Base-by-base conservation (phyloP, 2,113 vertebrate species). In the Ia io region DNA sequence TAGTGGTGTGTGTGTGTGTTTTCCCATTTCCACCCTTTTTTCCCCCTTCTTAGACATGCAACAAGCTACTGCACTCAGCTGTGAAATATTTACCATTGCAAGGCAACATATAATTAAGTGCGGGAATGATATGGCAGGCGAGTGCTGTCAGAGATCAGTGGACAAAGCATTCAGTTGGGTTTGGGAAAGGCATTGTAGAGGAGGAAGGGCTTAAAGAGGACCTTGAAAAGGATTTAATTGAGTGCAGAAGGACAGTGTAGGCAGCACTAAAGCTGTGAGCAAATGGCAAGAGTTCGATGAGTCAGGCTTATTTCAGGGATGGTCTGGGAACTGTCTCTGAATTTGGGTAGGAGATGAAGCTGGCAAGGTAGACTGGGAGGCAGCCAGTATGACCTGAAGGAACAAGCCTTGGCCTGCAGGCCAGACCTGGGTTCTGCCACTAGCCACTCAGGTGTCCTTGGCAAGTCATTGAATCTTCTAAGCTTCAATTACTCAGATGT, bases 61-160 rank as follows among this genome's bases (percentile, higher is more conserved):
- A 23, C 32, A 78, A 74, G 42, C 70, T 90, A 10, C 82, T 76
- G 73, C 63, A 74, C 85, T 94, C 61, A 88, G 35, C 91, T 85
- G 28, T 94, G 94, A 96, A 90, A 63, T 94, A 77, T 61, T 80
- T 84, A 83, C 30, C 0, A 11, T 73, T 92, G 47, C 69, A 70
- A 94, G 73, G 61, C 47, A 69, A 63, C 3, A 6, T 88, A 12
- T 84, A 82, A 84, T 92, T 74, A 78, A 96, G 30, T 77, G 40
- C 35, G 61, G 73, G 80, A 42, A 84, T 71, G 71, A 85, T 85
- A n/a, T 18, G n/a, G 18, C 44, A 96, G 86, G 76, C 67, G 63
- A 73, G 49, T 86, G 20, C 44, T 88, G 0, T 9, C 85, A 25
- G 20, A 56, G 73, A 90, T 22, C 5, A 37, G 77, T 85, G 42